Base-by-base conservation (phyloP, 2,888 invertebrate species). In the Perdita meconis region DNA sequence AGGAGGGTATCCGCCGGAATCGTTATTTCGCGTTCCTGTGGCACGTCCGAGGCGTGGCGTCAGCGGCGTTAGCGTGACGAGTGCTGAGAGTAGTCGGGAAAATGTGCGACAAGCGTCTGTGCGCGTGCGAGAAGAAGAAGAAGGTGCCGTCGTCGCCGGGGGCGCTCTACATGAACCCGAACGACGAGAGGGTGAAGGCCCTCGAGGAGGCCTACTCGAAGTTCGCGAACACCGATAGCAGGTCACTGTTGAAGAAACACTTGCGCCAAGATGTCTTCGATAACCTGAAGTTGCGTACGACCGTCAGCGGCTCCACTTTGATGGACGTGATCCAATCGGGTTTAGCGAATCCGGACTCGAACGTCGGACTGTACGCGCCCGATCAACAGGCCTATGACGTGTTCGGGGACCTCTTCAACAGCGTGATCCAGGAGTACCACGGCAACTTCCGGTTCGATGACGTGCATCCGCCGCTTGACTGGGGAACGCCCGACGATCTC, bases 351-450 rank as follows among this genome's bases (percentile, higher is more conserved):
- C 93, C 94, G 60, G 95, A 96, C 91, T 95, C 95, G 53, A 94
- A 94, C 24, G 93, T 95, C 53, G 96, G 95, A 55, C 90, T 95
- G 56, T 95, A 95, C 88, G 95, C 96, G 0, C 94, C 95, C 4
- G 95, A 96, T 90, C 94, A 95, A 2, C 95, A 95, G 85, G 93
- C 95, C n/a, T 96, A 96, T 92, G 92, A 93, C 38, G 92, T 94
- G 42, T 96, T 96, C 89, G 93, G 93, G 67, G 94, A 94, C 26
- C 92, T 96, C 65, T 96, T 96, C 91, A 94, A 95, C 92, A 94
- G 95, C 22, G 93, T 96, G 85, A 96, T 96, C 89, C 94, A 94
- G 86, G 95, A 95, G 85, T 95, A 95, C 91, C 95, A 96, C 90
- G 92, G 91, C 47, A 95, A 95, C 61, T 95, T 95, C 90, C 92